Base-by-base conservation (phyloP, 2,888 invertebrate genomes). In the Stenchaetothrips biformis region DNA sequence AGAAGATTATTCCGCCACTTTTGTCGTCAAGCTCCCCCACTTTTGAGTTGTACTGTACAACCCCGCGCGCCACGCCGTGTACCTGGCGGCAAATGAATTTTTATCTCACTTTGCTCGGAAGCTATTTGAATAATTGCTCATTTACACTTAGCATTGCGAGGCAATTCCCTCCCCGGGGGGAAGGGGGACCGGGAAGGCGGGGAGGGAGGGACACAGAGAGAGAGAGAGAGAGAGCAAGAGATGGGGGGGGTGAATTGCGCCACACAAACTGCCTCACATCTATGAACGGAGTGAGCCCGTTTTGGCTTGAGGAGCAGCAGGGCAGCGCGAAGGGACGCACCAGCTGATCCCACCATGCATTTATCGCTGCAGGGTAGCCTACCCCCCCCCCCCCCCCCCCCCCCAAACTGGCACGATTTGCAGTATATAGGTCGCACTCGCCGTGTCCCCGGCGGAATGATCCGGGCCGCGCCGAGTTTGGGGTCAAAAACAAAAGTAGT, bases 61-160 rank as follows among this genome's bases (percentile, higher is more conserved):
- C n/a, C 21, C 21, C n/a, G 25, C 67, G 16, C 62, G 18, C 62
- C 18, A 16, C 62, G 18, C 16, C 67, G 67, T 21, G 67, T 67
- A 67, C 67, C 67, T 67, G 67, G n/a, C 67, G 67, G 67, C 67
- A 67, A 67, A 67, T 67, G 67, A 67, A 67, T 67, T 67, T 67
- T 67, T 67, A 67, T 67, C 67, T 67, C 67, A 67, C 67, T 67
- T 67, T 67, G 67, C 67, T 67, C 67, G 67, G 21, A 21, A 67
- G 67, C 67, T 21, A 67, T 67, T 67, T 67, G 67, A 67, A 67
- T 67, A 67, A 67, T 67, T 67, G 67, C 67, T 67, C 67, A 67
- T 67, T 67, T 67, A 67, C 67, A 67, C 67, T 67, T 67, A 67
- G 67, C 21, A 67, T 67, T 67, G n/a, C 21, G 2, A 2, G 62